Evolutionary conservation across 2,113 vertebrate species (phyloP).

Genomic region (Lophius piscatorius): DNA sequence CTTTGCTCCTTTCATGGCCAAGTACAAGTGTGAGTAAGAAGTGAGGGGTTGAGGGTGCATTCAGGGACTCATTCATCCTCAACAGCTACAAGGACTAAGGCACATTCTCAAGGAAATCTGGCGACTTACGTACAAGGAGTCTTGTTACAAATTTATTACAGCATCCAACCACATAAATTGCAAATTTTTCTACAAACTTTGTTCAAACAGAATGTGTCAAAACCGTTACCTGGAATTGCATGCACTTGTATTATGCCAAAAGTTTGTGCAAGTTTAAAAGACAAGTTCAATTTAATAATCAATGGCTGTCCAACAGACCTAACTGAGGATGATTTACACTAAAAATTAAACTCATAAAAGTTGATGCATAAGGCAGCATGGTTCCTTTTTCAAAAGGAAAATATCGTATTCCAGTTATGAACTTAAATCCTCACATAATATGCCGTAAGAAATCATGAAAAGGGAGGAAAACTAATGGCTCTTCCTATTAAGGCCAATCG

Average conservation of each 20-base stretch:
- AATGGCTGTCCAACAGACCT: slow-evolving; percentile 18
- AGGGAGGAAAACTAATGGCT: slow-evolving; percentile 15
- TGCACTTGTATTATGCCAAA: slow-evolving; percentile 13
- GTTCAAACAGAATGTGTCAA: slow-evolving; percentile 35
- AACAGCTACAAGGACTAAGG: slow-evolving; percentile 6
- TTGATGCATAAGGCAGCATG: slow-evolving; percentile 62
- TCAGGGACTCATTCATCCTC: slow-evolving; percentile 7
- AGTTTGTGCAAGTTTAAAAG: slow-evolving; percentile 59
- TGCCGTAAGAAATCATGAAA: slow-evolving; percentile 30
- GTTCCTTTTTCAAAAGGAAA: slow-evolving; percentile 22
- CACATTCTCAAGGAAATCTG: neutral
- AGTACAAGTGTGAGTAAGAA: slow-evolving; percentile 26
- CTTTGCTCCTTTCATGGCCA: neutral
- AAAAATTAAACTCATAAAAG: slow-evolving; percentile 32
- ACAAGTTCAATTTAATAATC: slow-evolving; percentile 19
- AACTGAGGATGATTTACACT: slow-evolving; percentile 30
- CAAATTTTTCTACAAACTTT: slow-evolving; percentile 39
- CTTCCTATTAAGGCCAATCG: slow-evolving; percentile 1
- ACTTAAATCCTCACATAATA: slow-evolving; percentile 34
- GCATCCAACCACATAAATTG: slow-evolving; percentile 62
- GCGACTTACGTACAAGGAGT: neutral
- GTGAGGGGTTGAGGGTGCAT: neutral
- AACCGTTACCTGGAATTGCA: slow-evolving; percentile 27
- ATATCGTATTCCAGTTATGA: slow-evolving; percentile 60
- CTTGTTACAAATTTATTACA: slow-evolving; percentile 71